phyloP scores from a whole-genome alignment of 2,888 invertebrate species.

The Enchytraeus crypticus region DNA sequence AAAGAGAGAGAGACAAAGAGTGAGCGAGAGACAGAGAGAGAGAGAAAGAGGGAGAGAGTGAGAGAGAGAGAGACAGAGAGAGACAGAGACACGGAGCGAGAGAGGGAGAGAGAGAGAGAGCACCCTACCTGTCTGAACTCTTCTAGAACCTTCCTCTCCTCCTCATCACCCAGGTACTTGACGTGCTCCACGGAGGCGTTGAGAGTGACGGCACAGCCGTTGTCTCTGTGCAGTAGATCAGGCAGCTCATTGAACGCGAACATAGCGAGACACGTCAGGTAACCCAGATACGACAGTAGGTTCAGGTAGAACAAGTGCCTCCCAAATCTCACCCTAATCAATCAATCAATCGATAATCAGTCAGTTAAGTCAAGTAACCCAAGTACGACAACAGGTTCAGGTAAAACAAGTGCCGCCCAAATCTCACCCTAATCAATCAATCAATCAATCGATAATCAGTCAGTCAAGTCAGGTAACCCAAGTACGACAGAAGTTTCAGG shows the following conservation, averaged over 20 bases:
- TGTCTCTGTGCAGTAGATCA: neutral
- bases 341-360: slow-evolving; percentile 10
- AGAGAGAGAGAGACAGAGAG: no score
- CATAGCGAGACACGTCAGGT: slow-evolving; percentile 23
- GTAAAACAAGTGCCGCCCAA: slow-evolving; percentile 26
- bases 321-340: slow-evolving; percentile 27
- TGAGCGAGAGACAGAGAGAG: no score
- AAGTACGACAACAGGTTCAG: slow-evolving; percentile 27
- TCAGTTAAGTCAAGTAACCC: slow-evolving; percentile 26
- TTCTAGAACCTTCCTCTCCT: neutral
- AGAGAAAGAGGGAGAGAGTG: no score
- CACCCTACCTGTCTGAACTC: neutral
- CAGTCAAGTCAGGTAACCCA: slow-evolving; percentile 26
- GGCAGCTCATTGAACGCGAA: slow-evolving; percentile 12
- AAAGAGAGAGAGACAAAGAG: no score
- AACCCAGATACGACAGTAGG: slow-evolving; percentile 27
- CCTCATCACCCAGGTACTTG: neutral
- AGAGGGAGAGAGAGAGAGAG: no score
- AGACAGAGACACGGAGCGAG: no score
- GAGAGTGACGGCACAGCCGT: neutral
- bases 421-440: slow-evolving; percentile 26
- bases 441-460: slow-evolving; percentile 17
- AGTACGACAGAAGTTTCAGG: slow-evolving; percentile 26
- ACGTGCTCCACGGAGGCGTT: neutral
- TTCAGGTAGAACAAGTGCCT: slow-evolving; percentile 26